Percentiles rank a stretch among this genome's conserved stretches.
phyloP scores from a whole-genome alignment of 2,797 vertebrate genomes.

The Dromococcyx pavoninus region DNA sequence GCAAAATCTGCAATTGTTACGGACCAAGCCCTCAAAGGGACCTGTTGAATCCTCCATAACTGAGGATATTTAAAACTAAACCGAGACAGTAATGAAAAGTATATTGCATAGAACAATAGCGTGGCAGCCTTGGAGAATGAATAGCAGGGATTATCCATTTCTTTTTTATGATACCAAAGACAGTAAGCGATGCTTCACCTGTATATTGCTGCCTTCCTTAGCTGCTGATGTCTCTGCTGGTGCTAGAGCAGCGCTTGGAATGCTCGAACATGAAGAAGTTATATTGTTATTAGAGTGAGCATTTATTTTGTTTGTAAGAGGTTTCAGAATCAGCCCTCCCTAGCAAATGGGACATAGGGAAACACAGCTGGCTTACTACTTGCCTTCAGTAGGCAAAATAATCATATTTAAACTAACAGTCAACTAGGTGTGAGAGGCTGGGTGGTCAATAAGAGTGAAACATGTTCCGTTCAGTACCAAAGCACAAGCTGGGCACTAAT shows the following conservation, averaged over 20 bases:
- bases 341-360: background rate
- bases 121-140: background rate
- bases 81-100: background rate
- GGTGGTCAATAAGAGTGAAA: conserved; percentile 2
- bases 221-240: background rate
- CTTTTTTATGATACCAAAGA: background rate
- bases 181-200: background rate
- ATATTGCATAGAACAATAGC: background rate
- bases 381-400: conserved; percentile 23
- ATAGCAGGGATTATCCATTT: background rate
- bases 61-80: background rate
- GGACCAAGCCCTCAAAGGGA: background rate
- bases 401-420: conserved; percentile 9
- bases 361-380: conserved; percentile 19
- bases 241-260: background rate
- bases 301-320: background rate
- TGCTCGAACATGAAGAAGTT: background rate
- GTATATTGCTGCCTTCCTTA: background rate
- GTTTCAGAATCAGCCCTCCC: background rate
- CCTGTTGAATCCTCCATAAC: background rate
- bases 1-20: background rate
- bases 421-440: conserved; percentile 26
- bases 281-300: rapidly evolving
- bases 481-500: background rate
- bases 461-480: background rate